Conservation (phyloP, 2,888 invertebrate genomes). For the Chironomus tentans region DNA sequence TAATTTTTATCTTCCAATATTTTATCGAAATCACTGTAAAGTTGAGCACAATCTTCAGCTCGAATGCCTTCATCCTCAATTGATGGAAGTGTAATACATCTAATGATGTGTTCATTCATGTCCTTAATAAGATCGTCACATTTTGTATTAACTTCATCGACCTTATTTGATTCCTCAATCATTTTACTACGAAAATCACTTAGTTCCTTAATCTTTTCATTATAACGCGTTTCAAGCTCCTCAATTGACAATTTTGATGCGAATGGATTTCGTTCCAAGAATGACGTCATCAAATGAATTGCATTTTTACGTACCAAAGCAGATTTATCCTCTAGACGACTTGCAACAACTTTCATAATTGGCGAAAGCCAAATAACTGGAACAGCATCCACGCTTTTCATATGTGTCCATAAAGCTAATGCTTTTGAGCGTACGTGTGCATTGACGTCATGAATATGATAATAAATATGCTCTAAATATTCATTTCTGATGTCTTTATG, state of each 20-base stretch:
- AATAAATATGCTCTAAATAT: conserved; percentile 67
- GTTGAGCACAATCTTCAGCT: conserved; percentile 8
- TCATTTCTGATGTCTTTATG: conserved; percentile 63
- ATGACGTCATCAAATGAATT: conserved; percentile 47
- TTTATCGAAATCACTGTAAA: not conserved
- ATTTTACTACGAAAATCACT: conserved; percentile 44
- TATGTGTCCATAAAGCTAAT: conserved; percentile 69
- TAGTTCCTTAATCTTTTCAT: conserved; percentile 39
- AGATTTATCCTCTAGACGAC: conserved; percentile 72
- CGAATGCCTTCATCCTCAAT: conserved; percentile 13
- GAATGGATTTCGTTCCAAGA: conserved; percentile 79
- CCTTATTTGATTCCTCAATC: conserved; percentile 47
- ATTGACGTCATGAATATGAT: conserved; percentile 75
- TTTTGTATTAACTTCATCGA: conserved; percentile 45
- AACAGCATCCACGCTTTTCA: conserved; percentile 70
- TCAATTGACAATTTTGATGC: conserved; percentile 52
- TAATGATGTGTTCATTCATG: conserved; percentile 36
- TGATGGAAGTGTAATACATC: conserved; percentile 32
- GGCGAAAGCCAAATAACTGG: conserved; percentile 61
- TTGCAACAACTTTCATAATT: conserved; percentile 57
- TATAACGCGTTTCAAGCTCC: conserved; percentile 53
- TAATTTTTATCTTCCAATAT: not conserved
- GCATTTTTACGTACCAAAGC: conserved; percentile 78
- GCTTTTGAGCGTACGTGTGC: conserved; percentile 81
- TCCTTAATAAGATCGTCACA: conserved; percentile 36